Evolutionary conservation across 2,797 vertebrate species (phyloP).

Genomic region (Masticophis lateralis): DNA sequence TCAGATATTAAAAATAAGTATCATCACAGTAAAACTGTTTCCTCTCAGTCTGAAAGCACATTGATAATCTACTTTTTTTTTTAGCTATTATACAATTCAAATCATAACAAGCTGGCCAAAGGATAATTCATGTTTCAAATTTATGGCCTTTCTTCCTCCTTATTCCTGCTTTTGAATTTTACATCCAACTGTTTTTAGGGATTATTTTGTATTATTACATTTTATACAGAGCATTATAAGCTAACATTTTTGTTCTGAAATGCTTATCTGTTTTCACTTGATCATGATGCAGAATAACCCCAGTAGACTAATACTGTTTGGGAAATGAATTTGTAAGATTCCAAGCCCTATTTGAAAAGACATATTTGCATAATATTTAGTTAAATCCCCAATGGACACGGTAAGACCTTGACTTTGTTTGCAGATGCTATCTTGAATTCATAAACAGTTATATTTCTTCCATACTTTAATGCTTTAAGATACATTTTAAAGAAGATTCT

Average conservation of each 20-base stretch:
- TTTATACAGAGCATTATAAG: constrained; percentile 53
- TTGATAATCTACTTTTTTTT: constrained; percentile 7
- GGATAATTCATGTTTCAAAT: constrained; percentile 52
- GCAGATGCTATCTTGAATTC: constrained; percentile 51
- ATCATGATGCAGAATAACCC: constrained; percentile 46
- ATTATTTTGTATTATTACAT: constrained; percentile 48
- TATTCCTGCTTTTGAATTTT: constrained; percentile 52
- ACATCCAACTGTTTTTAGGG: constrained; percentile 53
- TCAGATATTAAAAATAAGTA: not conserved
- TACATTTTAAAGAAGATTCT: constrained; percentile 30
- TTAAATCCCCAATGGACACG: constrained; percentile 49
- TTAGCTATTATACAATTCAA: constrained; percentile 34
- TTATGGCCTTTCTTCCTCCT: constrained; percentile 15
- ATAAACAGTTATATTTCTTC: constrained; percentile 43
- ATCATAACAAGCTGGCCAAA: constrained; percentile 17
- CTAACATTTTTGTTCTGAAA: constrained; percentile 33
- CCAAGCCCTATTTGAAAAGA: constrained; percentile 49
- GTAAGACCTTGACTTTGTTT: constrained; percentile 45
- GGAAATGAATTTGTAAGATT: constrained; percentile 55
- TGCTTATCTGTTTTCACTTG: constrained; percentile 52
- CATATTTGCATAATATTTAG: constrained; percentile 56
- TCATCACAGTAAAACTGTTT: not conserved
- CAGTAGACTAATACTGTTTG: constrained; percentile 44
- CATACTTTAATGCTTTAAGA: not conserved
- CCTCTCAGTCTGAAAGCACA: not conserved